These are phyloP conservation scores for Tenebrio molitor DNA, from an alignment of 1,140 invertebrate species.

Conservation along the genomic window DNA sequence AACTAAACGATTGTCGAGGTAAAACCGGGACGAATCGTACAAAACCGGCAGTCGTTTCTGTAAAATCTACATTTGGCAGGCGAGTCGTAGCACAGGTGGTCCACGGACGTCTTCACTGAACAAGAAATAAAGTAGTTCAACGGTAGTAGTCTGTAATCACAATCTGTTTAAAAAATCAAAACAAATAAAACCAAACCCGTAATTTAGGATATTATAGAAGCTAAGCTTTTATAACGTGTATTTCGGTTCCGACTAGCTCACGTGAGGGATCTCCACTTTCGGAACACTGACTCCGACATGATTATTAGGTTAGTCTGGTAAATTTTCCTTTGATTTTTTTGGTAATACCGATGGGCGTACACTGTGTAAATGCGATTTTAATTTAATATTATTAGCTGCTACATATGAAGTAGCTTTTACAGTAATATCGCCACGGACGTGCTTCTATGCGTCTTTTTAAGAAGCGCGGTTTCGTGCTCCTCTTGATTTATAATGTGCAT, in stretches of 20 bases:
- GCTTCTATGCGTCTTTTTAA: constrained; percentile 42
- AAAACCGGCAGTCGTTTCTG: background rate
- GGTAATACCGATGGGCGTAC: constrained; percentile 26
- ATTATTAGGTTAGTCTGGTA: constrained; percentile 43
- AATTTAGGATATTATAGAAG: constrained; percentile 45
- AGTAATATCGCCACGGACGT: constrained; percentile 41
- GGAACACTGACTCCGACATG: constrained; percentile 39
- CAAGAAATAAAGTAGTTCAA: constrained; percentile 36
- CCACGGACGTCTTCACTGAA: constrained; percentile 10
- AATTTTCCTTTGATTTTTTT: constrained; percentile 42
- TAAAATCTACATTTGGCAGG: background rate
- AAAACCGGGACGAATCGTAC: constrained; percentile 28
- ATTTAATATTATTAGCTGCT: constrained; percentile 49
- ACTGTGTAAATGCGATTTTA: constrained; percentile 48
- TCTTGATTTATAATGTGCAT: constrained; percentile 36
- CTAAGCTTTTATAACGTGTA: constrained; percentile 36
- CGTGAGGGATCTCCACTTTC: constrained; percentile 20
- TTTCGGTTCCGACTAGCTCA: constrained; percentile 17
- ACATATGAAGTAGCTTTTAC: constrained; percentile 46
- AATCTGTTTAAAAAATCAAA: constrained; percentile 43
- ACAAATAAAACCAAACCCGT: constrained; percentile 47
- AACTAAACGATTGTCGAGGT: background rate
- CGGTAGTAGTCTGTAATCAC: constrained; percentile 43
- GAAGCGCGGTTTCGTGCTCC: constrained; percentile 5
- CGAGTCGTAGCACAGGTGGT: constrained; percentile 14